Evolutionary conservation across 2,113 vertebrate genomes (phyloP).

Genomic region (Serilophus lunatus): DNA sequence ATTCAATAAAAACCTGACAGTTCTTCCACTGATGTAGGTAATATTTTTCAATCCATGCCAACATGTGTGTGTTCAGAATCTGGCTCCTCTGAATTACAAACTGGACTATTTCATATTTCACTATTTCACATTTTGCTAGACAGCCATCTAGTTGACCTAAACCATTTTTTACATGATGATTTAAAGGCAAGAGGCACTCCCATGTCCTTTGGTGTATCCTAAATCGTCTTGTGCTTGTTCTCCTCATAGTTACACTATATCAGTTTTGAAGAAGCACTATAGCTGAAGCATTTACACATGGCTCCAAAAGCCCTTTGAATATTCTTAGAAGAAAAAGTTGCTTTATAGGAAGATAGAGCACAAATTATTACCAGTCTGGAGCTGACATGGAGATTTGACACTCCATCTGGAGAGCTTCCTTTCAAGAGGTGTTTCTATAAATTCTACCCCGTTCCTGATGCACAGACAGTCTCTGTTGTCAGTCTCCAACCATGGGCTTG

Average conservation of each 20-base stretch:
- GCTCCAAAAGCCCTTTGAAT: not conserved
- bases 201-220: not conserved
- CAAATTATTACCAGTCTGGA: not conserved
- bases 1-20: not conserved
- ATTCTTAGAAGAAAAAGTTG: not conserved
- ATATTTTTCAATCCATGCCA: not conserved
- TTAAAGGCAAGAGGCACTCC: not conserved
- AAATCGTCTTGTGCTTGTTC: not conserved
- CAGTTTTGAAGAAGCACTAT: not conserved
- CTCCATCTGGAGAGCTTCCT: slow-evolving; percentile 6
- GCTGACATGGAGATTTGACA: not conserved
- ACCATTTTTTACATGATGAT: not conserved
- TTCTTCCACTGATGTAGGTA: not conserved
- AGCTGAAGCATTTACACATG: not conserved
- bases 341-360: not conserved
- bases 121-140: not conserved
- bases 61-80: not conserved
- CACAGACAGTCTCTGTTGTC: not conserved
- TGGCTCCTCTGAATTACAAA: not conserved
- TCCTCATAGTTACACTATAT: not conserved
- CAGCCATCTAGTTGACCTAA: not conserved
- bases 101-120: not conserved
- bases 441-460: not conserved
- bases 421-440: not conserved
- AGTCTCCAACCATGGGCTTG: not conserved